phyloP scores from a whole-genome alignment of 2,113 vertebrate genomes.

The Oncorhynchus gorbuscha region DNA sequence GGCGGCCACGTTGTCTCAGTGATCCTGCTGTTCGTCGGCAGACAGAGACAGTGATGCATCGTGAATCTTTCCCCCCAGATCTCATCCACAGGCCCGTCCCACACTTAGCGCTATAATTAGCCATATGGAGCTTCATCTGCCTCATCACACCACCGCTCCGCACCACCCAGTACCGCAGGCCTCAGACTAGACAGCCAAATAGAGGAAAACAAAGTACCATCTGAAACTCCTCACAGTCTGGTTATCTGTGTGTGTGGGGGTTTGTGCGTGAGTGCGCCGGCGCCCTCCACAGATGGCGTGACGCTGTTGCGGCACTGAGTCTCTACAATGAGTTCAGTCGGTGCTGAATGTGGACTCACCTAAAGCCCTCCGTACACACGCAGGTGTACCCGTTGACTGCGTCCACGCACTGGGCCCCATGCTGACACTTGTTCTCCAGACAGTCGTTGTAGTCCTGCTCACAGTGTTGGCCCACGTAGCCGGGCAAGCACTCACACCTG shows the following conservation, averaged over 20 bases:
- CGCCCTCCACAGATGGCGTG: neutral
- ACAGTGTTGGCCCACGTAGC: constrained; percentile 90
- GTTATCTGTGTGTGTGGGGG: constrained; percentile 5
- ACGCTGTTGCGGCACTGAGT: too few species aligned
- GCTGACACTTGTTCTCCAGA: constrained; percentile 86
- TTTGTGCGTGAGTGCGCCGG: constrained; percentile 3
- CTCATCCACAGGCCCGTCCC: constrained; percentile 15
- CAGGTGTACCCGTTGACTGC: constrained; percentile 92
- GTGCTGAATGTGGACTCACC: constrained; percentile 67
- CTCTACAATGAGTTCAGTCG: neutral
- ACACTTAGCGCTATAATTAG: constrained; percentile 60
- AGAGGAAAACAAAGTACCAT: constrained; percentile 67
- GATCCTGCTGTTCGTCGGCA: neutral
- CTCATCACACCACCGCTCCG: constrained; percentile 8
- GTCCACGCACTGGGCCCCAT: constrained; percentile 89
- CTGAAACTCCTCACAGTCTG: constrained; percentile 60
- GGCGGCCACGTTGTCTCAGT: neutral
- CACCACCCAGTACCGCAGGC: constrained; percentile 26
- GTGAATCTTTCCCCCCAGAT: constrained; percentile 49
- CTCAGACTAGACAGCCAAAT: constrained; percentile 57
- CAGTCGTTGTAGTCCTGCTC: constrained; percentile 91
- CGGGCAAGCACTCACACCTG: constrained; percentile 92
- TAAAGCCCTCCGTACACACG: constrained; percentile 92
- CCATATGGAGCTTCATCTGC: constrained; percentile 67
- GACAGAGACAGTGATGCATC: constrained; percentile 23